These are phyloP conservation scores for Lampris megalopsis DNA, from an alignment of 2,113 vertebrate species.

Conservation along the genomic window DNA sequence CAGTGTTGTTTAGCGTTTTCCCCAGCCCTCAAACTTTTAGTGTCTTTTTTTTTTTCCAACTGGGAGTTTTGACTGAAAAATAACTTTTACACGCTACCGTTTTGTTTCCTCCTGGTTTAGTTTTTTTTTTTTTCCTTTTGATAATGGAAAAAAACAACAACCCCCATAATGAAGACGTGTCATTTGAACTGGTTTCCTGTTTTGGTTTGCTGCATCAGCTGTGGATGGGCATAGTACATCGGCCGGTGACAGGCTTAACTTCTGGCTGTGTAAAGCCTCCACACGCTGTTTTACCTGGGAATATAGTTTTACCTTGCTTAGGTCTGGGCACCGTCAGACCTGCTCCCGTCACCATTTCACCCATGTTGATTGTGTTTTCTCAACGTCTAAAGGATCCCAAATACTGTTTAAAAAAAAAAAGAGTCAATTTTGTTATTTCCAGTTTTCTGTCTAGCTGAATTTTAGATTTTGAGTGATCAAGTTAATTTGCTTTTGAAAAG, in stretches of 20 bases:
- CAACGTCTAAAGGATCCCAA: no score
- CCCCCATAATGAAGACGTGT: conserved; percentile 37
- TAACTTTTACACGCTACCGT: no score
- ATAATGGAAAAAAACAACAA: neutral
- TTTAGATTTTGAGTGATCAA: no score
- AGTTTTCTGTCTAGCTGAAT: no score
- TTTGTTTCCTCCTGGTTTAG: conserved; percentile 82
- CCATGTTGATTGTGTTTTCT: no score
- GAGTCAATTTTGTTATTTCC: no score
- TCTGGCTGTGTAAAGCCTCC: conserved; percentile 38
- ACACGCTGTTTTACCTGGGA: no score
- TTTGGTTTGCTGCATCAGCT: conserved; percentile 89
- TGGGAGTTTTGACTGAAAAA: no score
- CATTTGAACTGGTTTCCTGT: conserved; percentile 55
- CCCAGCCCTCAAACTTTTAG: conserved; percentile 3
- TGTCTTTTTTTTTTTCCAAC: no score
- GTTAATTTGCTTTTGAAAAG: no score
- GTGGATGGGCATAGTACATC: conserved; percentile 74
- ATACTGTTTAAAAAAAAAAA: no score
- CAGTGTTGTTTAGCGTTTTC: conserved; percentile 81
- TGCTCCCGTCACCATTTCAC: conserved; percentile 5
- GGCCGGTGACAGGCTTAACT: conserved; percentile 83
- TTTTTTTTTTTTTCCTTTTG: conserved; percentile 75
- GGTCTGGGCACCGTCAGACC: conserved; percentile 43
- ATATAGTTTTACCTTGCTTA: conserved; percentile 60